Conservation (phyloP, 2,888 invertebrate genomes). For the Cyrtodaria siliqua region DNA sequence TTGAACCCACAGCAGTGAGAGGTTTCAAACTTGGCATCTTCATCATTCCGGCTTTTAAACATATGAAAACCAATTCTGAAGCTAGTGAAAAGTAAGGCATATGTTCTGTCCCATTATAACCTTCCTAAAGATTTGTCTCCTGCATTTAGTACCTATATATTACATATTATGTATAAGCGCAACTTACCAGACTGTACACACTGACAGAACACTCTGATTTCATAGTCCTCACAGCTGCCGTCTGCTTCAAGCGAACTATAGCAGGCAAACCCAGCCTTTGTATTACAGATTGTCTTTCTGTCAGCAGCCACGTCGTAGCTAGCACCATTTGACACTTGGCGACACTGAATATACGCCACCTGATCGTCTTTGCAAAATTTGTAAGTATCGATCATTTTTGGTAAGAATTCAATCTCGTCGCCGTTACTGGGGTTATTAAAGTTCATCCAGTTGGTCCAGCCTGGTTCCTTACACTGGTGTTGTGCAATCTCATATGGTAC, state of each 20-base stretch:
- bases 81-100: no score
- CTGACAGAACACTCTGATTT: conserved; percentile 84
- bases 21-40: no score
- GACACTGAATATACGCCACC: conserved; percentile 36
- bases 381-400: conserved; percentile 60
- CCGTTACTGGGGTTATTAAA: conserved; percentile 58
- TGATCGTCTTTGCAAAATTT: conserved; percentile 67
- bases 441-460: conserved; percentile 81
- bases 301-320: conserved; percentile 88
- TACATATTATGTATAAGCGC: background rate
- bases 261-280: conserved; percentile 50
- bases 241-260: conserved; percentile 61
- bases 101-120: no score
- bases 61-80: no score
- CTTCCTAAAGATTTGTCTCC: no score
- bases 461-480: conserved; percentile 60
- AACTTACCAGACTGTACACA: conserved; percentile 48
- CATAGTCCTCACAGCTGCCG: conserved; percentile 78
- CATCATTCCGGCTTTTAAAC: no score
- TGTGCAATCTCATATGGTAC: background rate
- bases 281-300: conserved; percentile 87
- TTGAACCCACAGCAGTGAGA: no score
- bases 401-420: conserved; percentile 70
- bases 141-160: background rate
- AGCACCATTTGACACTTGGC: conserved; percentile 65